Conservation (phyloP, 2,888 invertebrate species). For the Netelia fuscicornis region DNA sequence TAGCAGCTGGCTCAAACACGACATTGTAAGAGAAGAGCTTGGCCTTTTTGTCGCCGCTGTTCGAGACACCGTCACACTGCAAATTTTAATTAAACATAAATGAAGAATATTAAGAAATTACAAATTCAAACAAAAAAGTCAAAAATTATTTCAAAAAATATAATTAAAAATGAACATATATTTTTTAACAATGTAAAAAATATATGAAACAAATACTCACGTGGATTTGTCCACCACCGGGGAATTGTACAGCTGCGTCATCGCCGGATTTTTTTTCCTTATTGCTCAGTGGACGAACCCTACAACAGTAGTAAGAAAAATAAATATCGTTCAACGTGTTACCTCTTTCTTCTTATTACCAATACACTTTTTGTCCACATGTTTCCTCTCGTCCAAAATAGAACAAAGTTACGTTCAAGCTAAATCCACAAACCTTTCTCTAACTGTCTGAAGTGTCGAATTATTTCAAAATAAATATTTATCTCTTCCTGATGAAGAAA, state of each 20-base stretch:
- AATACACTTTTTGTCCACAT: neutral
- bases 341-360: neutral
- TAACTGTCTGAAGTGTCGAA: neutral
- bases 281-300: slow-evolving; percentile 93
- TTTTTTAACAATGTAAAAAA: neutral
- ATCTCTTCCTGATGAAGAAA: slow-evolving; percentile 6
- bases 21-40: slow-evolving; percentile 98
- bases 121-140: neutral
- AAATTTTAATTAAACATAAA: slow-evolving; percentile 35
- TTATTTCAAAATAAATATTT: neutral
- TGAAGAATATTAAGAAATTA: slow-evolving; percentile 23
- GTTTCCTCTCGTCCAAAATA: neutral
- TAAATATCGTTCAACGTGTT: slow-evolving; percentile 19
- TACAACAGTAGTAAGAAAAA: slow-evolving; percentile 82
- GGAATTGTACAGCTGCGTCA: slow-evolving; percentile 91
- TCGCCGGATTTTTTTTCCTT: slow-evolving; percentile 91
- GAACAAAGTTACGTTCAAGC: neutral
- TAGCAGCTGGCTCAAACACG: slow-evolving; percentile 96
- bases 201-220: slow-evolving; percentile 83
- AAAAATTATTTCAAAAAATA: neutral
- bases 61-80: slow-evolving; percentile 77
- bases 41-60: slow-evolving; percentile 88
- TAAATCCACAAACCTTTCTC: neutral
- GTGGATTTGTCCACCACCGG: slow-evolving; percentile 95
- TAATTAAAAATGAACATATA: neutral